A percentile compares a stretch with the other conserved stretches of the same genome.
phyloP scores from a whole-genome alignment of 2,797 vertebrate genomes.

The Gymnopithys bicolor region DNA sequence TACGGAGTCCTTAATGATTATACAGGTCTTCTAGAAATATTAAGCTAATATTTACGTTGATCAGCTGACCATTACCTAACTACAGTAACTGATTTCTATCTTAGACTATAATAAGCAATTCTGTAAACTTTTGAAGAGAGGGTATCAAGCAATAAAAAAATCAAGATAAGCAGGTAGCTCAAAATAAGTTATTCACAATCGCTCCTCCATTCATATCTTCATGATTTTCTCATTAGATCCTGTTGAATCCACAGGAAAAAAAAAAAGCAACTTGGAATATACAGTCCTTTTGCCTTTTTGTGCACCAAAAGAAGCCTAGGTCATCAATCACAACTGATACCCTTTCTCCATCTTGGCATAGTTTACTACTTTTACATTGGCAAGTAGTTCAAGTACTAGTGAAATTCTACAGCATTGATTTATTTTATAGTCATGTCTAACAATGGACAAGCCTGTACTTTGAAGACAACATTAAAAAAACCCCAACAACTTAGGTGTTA shows the following conservation, averaged over 20 bases:
- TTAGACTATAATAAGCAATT: slow-evolving; percentile 49
- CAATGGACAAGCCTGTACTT: slow-evolving; percentile 5
- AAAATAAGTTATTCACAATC: slow-evolving; percentile 1
- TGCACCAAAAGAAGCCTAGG: neutral
- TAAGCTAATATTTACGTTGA: slow-evolving; percentile 50
- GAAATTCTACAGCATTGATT: slow-evolving; percentile 48
- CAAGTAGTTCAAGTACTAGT: slow-evolving; percentile 62
- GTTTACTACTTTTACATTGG: slow-evolving; percentile 43
- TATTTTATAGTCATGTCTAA: slow-evolving; percentile 25
- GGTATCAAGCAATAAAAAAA: neutral
- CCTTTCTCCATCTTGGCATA: slow-evolving; percentile 26
- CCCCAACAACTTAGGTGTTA: slow-evolving; percentile 17
- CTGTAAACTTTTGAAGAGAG: slow-evolving; percentile 20
- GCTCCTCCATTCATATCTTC: neutral
- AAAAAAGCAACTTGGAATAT: slow-evolving; percentile 16
- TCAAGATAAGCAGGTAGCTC: neutral
- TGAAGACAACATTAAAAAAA: slow-evolving; percentile 36
- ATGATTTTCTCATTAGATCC: neutral
- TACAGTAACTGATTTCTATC: slow-evolving; percentile 12
- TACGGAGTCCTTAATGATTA: slow-evolving; percentile 42
- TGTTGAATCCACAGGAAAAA: slow-evolving; percentile 8
- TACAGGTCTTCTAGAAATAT: slow-evolving; percentile 14
- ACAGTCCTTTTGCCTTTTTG: neutral
- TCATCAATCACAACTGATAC: neutral
- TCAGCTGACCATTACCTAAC: slow-evolving; percentile 17